phyloP scores from a whole-genome alignment of 2,113 vertebrate genomes.

The Neolamprologus toae region DNA sequence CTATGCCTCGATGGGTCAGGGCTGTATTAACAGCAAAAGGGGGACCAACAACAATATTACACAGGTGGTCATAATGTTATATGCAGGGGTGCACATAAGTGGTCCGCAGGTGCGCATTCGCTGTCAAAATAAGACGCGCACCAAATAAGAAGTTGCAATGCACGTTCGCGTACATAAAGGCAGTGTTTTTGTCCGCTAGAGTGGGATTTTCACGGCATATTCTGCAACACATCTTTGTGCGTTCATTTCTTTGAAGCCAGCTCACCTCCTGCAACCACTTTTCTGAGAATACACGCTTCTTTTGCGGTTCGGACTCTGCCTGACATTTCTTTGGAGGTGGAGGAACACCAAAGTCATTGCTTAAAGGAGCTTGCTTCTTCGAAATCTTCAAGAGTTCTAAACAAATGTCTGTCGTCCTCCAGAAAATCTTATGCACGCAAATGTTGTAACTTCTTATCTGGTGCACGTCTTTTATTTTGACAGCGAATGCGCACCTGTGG shows the following conservation, averaged over 20 bases:
- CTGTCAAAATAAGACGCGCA: not conserved
- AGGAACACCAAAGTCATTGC: fast-evolving
- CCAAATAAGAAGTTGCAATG: not conserved
- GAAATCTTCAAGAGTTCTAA: fast-evolving
- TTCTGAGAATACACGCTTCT: fast-evolving
- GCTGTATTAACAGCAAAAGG: not conserved
- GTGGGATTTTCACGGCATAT: fast-evolving
- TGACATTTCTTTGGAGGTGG: not conserved
- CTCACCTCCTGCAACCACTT: not conserved
- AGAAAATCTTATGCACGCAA: fast-evolving
- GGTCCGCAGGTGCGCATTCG: fast-evolving
- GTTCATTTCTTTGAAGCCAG: not conserved
- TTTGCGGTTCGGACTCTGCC: fast-evolving
- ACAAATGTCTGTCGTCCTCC: not conserved
- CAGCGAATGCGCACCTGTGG: not conserved
- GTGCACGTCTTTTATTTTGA: not conserved
- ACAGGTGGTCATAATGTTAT: not conserved
- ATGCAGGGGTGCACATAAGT: not conserved
- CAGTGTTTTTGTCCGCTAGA: fast-evolving
- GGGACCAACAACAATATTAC: not conserved
- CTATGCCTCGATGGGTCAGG: not conserved
- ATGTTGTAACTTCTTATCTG: not conserved
- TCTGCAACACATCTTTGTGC: not conserved
- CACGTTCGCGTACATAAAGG: fast-evolving
- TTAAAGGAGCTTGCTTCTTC: not conserved